phyloP scores from a whole-genome alignment of 2,797 vertebrate species.

The Gobionotothen gibberifrons region DNA sequence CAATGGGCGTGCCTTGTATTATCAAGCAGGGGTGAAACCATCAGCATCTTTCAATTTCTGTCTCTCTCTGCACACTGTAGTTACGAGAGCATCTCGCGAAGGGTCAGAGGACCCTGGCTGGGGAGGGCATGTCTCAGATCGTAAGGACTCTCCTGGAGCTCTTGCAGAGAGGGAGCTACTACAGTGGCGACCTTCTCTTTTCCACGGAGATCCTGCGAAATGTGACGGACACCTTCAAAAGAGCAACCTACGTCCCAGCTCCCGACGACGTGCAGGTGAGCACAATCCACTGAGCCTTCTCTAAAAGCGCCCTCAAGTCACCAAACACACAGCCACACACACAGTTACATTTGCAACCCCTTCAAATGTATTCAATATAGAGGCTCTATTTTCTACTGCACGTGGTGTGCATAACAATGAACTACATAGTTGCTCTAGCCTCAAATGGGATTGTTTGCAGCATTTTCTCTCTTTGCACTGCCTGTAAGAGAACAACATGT shows the following conservation, averaged over 20 bases:
- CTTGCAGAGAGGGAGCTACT: conserved; percentile 94
- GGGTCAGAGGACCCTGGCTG: conserved; percentile 98
- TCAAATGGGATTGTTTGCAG: conserved; percentile 35
- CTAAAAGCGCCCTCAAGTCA: neutral
- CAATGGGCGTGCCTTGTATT: conserved; percentile 3
- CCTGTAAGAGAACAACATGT: conserved; percentile 31
- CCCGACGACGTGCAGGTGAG: conserved; percentile 96
- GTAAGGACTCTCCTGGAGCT: conserved; percentile 97
- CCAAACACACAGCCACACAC: neutral
- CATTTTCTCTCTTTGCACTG: conserved; percentile 28
- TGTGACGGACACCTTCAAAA: conserved; percentile 99
- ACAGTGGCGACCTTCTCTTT: conserved; percentile 98
- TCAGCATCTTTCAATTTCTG: neutral
- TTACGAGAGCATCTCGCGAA: conserved; percentile 99
- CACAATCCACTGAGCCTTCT: neutral
- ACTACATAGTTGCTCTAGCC: conserved; percentile 27
- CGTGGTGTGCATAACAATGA: conserved; percentile 50
- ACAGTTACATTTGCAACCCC: neutral
- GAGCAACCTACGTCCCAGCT: conserved; percentile 97
- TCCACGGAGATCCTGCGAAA: conserved; percentile 99
- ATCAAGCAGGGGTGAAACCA: neutral
- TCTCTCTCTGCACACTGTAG: conserved; percentile 70
- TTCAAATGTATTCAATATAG: conserved; percentile 25
- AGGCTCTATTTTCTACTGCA: conserved; percentile 37
- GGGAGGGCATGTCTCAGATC: conserved; percentile 99